These are phyloP conservation scores for Tiliacea citrago DNA, from an alignment of 2,888 invertebrate species.

Conservation along the genomic window DNA sequence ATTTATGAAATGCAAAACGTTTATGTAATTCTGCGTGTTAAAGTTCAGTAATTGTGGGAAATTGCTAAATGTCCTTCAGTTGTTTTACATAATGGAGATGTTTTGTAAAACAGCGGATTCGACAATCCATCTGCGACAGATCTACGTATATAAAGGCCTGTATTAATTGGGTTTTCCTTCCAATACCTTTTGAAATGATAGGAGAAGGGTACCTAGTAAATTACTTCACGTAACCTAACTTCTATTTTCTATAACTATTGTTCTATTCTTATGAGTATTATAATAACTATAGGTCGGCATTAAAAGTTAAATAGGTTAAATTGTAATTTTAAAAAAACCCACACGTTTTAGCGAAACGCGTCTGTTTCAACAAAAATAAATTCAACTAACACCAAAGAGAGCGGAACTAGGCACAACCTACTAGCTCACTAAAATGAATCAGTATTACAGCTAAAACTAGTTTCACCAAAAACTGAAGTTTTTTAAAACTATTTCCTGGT, in stretches of 20 bases:
- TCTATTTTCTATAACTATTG: not conserved
- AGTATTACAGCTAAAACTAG: slow-evolving; percentile 5
- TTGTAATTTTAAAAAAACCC: too few relatives aligned
- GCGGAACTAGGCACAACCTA: not conserved
- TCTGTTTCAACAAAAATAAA: not conserved
- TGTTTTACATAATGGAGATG: too few relatives aligned
- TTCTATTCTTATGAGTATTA: not conserved
- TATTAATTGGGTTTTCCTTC: not conserved
- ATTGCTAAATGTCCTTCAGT: too few relatives aligned
- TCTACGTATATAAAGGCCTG: too few relatives aligned
- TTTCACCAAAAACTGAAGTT: not conserved
- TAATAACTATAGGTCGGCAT: too few relatives aligned
- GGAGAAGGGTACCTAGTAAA: not conserved
- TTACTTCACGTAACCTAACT: not conserved
- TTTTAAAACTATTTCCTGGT: slow-evolving; percentile 9
- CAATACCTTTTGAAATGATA: not conserved
- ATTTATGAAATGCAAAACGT: too few relatives aligned
- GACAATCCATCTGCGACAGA: too few relatives aligned
- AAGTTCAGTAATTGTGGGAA: too few relatives aligned
- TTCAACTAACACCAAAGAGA: not conserved
- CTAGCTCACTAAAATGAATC: not conserved
- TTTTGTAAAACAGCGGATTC: too few relatives aligned
- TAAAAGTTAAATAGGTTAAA: too few relatives aligned
- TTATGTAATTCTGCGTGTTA: too few relatives aligned
- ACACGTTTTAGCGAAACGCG: not conserved